Evolutionary conservation across 1,140 invertebrate species (phyloP).

Genomic region (Cheumatopsyche charites): DNA sequence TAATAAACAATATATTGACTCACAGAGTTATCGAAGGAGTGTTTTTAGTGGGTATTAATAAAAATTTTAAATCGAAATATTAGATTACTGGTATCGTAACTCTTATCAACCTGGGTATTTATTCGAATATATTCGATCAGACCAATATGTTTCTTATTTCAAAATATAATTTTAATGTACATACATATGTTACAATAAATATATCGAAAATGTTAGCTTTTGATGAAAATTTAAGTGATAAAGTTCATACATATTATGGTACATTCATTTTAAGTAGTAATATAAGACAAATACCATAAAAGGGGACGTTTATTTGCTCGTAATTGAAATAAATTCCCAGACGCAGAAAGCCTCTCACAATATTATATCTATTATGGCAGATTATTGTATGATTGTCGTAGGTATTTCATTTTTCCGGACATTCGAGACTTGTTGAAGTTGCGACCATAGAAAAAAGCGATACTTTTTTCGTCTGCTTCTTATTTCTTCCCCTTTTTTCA

Average conservation of each 20-base stretch:
- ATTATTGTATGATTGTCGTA: neutral
- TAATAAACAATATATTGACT: too few species aligned
- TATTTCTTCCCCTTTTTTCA: neutral
- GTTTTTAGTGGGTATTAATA: slow-evolving; percentile 4
- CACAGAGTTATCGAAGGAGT: neutral
- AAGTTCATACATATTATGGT: too few species aligned
- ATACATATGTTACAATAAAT: too few species aligned
- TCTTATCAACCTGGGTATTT: too few species aligned
- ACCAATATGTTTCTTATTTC: too few species aligned
- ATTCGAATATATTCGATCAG: too few species aligned
- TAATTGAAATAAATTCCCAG: neutral
- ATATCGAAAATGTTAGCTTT: too few species aligned
- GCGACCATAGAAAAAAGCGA: neutral
- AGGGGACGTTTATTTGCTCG: neutral
- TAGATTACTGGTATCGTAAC: neutral
- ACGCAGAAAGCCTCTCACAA: neutral
- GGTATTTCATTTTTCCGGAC: neutral
- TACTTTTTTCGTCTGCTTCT: slow-evolving; percentile 3
- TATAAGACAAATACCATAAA: too few species aligned
- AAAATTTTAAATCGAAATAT: slow-evolving; percentile 1
- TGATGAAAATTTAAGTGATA: too few species aligned
- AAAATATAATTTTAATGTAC: too few species aligned
- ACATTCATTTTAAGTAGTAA: too few species aligned
- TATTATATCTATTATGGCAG: neutral
- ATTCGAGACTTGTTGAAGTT: neutral